A percentile compares a stretch with the other conserved stretches of the same genome.
These are phyloP conservation scores for Amphibalanus amphitrite DNA, from an alignment of 1,140 invertebrate species.

Conservation along the genomic window DNA sequence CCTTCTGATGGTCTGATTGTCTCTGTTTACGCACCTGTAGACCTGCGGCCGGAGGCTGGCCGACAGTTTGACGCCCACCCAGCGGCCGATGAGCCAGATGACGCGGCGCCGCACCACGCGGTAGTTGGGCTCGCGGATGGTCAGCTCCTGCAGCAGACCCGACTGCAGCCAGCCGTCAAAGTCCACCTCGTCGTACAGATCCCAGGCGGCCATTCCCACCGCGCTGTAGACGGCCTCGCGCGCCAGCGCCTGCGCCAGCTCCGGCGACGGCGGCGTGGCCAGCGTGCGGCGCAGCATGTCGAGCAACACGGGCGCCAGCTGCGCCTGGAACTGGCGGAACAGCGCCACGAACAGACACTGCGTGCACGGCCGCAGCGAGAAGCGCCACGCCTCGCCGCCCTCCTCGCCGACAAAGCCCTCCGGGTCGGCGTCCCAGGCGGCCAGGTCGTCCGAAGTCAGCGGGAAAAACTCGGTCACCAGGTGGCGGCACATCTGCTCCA, in stretches of 20 bases:
- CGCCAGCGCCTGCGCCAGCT: constrained; percentile 50
- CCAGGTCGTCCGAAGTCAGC: constrained; percentile 60
- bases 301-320: constrained; percentile 51
- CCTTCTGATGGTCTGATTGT: too few relatives aligned
- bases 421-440: constrained; percentile 75
- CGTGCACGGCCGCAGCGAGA: constrained; percentile 69
- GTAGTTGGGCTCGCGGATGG: constrained; percentile 63
- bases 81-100: constrained; percentile 68
- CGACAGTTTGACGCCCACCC: constrained; percentile 72
- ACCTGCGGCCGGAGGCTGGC: constrained; percentile 53
- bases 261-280: constrained; percentile 38
- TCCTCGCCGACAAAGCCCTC: constrained; percentile 41
- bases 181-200: constrained; percentile 81
- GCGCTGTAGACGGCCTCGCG: constrained; percentile 95
- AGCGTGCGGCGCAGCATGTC: constrained; percentile 45
- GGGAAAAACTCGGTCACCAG: constrained; percentile 77
- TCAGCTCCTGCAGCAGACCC: constrained; percentile 60
- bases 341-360: constrained; percentile 67
- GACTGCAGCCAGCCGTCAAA: constrained; percentile 86
- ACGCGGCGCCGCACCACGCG: constrained; percentile 71
- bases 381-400: constrained; percentile 73
- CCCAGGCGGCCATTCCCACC: constrained; percentile 69
- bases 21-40: constrained; percentile 58
- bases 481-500: constrained; percentile 60
- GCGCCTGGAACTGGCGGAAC: constrained; percentile 55